These are phyloP conservation scores for Spodoptera littoralis DNA, from an alignment of 2,888 invertebrate genomes.

Conservation along the genomic window DNA sequence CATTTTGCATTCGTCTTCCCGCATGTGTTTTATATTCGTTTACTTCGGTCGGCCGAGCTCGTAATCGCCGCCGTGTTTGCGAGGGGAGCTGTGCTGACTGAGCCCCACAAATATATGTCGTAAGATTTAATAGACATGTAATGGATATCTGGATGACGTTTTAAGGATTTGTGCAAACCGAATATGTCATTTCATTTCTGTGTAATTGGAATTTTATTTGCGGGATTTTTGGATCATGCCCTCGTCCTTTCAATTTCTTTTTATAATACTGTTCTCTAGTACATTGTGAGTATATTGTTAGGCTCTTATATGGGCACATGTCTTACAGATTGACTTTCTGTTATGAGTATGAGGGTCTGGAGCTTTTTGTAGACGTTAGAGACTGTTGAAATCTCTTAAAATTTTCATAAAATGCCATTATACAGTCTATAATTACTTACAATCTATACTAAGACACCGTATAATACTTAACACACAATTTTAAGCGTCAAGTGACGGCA, in stretches of 20 bases:
- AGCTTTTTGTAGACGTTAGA: neutral
- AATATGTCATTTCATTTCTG: constrained; percentile 87
- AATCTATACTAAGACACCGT: too few species aligned
- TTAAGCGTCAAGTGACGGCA: constrained; percentile 55
- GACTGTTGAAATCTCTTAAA: neutral
- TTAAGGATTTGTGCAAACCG: constrained; percentile 89
- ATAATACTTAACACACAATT: constrained; percentile 10
- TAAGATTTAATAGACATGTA: constrained; percentile 89
- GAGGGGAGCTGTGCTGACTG: constrained; percentile 86
- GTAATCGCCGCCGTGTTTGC: constrained; percentile 88
- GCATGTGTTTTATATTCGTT: constrained; percentile 89
- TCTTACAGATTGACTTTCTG: constrained; percentile 1
- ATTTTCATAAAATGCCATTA: too few species aligned
- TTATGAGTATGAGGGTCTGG: neutral
- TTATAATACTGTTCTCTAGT: constrained; percentile 38
- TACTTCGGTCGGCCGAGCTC: constrained; percentile 86
- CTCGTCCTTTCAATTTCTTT: constrained; percentile 65
- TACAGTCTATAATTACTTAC: too few species aligned
- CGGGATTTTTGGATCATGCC: constrained; percentile 84
- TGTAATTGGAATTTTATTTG: constrained; percentile 88
- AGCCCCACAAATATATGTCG: constrained; percentile 88
- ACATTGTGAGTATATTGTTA: constrained; percentile 37
- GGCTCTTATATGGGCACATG: constrained; percentile 4
- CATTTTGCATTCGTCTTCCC: constrained; percentile 87
- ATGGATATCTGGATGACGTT: constrained; percentile 89